Evolutionary conservation across 2,888 invertebrate species (phyloP), one percentile per base, ranked within the genome.

Genomic region (Meandrusa payeni): DNA sequence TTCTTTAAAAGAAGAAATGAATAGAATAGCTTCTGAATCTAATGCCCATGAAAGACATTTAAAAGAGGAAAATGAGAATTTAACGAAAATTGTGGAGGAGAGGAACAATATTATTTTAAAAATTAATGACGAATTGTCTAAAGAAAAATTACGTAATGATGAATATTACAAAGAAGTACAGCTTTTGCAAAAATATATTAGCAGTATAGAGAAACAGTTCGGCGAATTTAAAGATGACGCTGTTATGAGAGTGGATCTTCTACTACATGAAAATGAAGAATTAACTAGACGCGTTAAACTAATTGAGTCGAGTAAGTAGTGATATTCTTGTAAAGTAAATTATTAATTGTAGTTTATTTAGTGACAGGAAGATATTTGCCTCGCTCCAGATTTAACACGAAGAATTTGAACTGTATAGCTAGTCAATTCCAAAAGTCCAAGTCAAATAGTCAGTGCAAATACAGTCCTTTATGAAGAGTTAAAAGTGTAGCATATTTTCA

Each of bases 291-390:
- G 60, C 24, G 47, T 73, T 17, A 75, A 66, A 41, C 68, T 74
- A 36, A 67, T 61, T 48, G 77, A 79, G 31, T 72, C 69, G 40
- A 66, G 83, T 83, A 67, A 62, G 81, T 80, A 32, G 10, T n/a
- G n/a, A n/a, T n/a, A n/a, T n/a, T n/a, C n/a, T n/a, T n/a, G n/a
- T n/a, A n/a, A n/a, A n/a, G n/a, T n/a, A n/a, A n/a, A n/a, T n/a
- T n/a, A n/a, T n/a, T n/a, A n/a, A n/a, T n/a, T n/a, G n/a, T n/a
- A n/a, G n/a, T n/a, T n/a, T n/a, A n/a, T n/a, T n/a, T n/a, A n/a
- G n/a, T n/a, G n/a, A n/a, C n/a, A n/a, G n/a, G n/a, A n/a, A n/a
- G n/a, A n/a, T n/a, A n/a, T n/a, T n/a, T n/a, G n/a, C n/a, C n/a
- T n/a, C n/a, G n/a, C n/a, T n/a, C n/a, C n/a, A n/a, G n/a, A n/a